Base-by-base conservation (phyloP, 2,797 vertebrate species). In the Yasuhikotakia modesta region DNA sequence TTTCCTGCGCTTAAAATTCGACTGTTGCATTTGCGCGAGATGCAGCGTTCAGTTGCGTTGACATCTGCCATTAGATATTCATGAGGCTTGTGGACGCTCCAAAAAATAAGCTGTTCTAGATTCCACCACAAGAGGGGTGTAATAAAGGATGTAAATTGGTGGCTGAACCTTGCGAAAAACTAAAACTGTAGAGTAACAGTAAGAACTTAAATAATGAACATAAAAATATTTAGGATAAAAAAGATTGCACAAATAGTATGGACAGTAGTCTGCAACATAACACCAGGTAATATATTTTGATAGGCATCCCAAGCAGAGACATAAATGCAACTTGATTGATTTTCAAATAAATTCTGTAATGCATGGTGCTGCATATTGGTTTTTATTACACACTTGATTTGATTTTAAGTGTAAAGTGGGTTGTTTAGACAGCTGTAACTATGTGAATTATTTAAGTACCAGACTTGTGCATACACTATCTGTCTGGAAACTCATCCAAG, bases 371-470 rank as follows among this genome's bases (percentile, higher is more conserved):
- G 67, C 67, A 53, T 60, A 35, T 60, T 60, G 53, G 43, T 61
- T 57, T 32, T 78, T 78, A 63, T 77, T 77, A 70, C 30, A 70
- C 22, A 46, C 39, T 16, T 58, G 64, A 53, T 68, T 68, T 67
- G 73, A 48, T 58, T 70, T 63, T 24, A 53, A 63, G 67, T 14
- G 21, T 77, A 60, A 76, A 76, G 55, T 32, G 12, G 43, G 55
- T 61, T 61, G 75, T 78, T 70, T 78, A 63, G 75, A 70, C 75
- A 70, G 22, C 75, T 78, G 75, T 78, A 70, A 78, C 70, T 63
- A 70, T 39, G 67, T 27, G 75, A 19, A 52, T 60, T 66, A 61
- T 77, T 19, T 22, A 76, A 48, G 55, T 60, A 67, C 68, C 39
- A 52, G 75, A 69, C 74, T 61, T 69, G 14, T 53, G 63, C 63